Percentiles rank a stretch among this genome's conserved stretches.
Conservation (phyloP, 2,797 vertebrate genomes). For the Darevskia nairensis region DNA sequence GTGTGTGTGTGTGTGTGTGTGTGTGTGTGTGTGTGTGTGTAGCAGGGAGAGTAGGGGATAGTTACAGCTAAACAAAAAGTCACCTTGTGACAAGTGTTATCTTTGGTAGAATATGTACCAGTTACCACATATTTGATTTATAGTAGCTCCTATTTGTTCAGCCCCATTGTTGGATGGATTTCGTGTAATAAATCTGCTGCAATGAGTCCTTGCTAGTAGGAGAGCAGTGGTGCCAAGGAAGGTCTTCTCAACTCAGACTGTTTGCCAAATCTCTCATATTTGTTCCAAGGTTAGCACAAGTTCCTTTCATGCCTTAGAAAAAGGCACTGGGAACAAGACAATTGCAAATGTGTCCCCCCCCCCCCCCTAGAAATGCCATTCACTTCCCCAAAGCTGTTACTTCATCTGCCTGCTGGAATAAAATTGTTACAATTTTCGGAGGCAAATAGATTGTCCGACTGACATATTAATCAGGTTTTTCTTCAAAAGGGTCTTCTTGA, state of each 20-base stretch:
- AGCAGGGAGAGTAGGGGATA: not conserved
- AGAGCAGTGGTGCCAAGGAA: not conserved
- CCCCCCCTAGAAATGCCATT: not conserved
- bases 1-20: not conserved
- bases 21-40: not conserved
- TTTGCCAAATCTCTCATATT: slow-evolving; percentile 4
- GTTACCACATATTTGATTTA: slow-evolving; percentile 9
- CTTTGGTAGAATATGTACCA: not conserved
- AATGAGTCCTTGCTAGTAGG: not conserved
- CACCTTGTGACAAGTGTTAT: not conserved
- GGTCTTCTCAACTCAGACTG: not conserved
- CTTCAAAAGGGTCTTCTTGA: slow-evolving; percentile 42
- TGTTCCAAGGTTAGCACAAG: not conserved
- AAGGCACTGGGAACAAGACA: not conserved
- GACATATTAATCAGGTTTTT: slow-evolving; percentile 51
- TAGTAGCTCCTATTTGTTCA: not conserved
- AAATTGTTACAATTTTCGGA: slow-evolving; percentile 62
- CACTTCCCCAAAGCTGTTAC: slow-evolving; percentile 48
- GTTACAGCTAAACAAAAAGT: not conserved
- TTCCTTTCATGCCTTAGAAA: not conserved
- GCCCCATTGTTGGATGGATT: not conserved
- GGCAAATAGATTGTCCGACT: slow-evolving; percentile 59
- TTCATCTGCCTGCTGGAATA: slow-evolving; percentile 53
- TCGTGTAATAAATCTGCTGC: not conserved
- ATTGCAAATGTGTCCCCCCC: not conserved